Evolutionary conservation across 2,888 invertebrate species (phyloP).

Genomic region (Cepaea hortensis): DNA sequence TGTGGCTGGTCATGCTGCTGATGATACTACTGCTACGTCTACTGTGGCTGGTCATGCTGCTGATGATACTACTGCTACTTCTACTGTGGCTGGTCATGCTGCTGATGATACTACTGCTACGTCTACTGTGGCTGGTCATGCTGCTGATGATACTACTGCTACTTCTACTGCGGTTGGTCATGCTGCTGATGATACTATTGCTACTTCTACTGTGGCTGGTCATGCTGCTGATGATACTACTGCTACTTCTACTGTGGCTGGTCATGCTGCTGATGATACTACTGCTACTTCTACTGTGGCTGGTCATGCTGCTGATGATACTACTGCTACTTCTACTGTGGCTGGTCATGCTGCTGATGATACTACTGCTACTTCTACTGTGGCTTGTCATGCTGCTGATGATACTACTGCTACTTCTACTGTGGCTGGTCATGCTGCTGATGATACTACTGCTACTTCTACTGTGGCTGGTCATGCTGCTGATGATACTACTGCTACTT

Average conservation of each 20-base stretch:
- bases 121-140: too few relatives aligned
- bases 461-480: too few relatives aligned
- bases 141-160: slow-evolving; percentile 57
- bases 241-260: slow-evolving; percentile 67
- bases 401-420: slow-evolving; percentile 67
- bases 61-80: slow-evolving; percentile 63
- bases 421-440: too few relatives aligned
- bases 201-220: slow-evolving; percentile 60
- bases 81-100: too few relatives aligned
- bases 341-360: too few relatives aligned
- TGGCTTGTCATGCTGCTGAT: too few relatives aligned
- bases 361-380: slow-evolving; percentile 69
- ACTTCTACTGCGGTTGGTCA: slow-evolving; percentile 56
- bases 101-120: slow-evolving; percentile 59
- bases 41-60: too few relatives aligned
- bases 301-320: too few relatives aligned
- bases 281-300: slow-evolving; percentile 70
- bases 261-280: too few relatives aligned
- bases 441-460: slow-evolving; percentile 65
- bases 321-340: slow-evolving; percentile 70
- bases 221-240: slow-evolving; percentile 36
- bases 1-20: too few relatives aligned
- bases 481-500: slow-evolving; percentile 63
- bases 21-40: slow-evolving; percentile 62
- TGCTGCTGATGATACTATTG: slow-evolving; percentile 54